Evolutionary conservation across 2,797 vertebrate species (phyloP).

Genomic region (Acipenser oxyrinchus): DNA sequence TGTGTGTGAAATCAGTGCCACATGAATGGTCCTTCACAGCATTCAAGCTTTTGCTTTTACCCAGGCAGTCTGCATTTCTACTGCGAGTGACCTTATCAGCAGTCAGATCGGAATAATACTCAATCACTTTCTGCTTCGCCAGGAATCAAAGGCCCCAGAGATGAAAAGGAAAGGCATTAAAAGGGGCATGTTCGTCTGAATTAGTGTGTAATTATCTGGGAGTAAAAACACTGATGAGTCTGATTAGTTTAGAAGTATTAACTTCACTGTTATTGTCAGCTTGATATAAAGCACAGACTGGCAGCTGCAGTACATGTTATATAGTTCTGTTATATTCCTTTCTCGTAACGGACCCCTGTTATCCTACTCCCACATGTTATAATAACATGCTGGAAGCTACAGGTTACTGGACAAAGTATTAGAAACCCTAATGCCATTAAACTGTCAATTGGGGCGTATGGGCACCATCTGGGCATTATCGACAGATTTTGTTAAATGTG

Average conservation of each 20-base stretch:
- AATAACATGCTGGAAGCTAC: no score
- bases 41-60: no score
- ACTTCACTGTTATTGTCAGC: not conserved
- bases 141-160: constrained; percentile 1
- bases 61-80: not conserved
- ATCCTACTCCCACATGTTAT: no score
- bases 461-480: no score
- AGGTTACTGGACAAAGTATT: no score
- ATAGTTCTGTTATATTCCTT: no score
- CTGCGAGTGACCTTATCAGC: not conserved
- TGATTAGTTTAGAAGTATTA: constrained; percentile 5
- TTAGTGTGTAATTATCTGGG: constrained; percentile 11
- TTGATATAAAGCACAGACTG: not conserved
- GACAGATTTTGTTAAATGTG: no score
- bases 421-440: no score
- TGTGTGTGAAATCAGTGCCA: no score
- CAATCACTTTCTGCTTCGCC: constrained; percentile 13
- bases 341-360: no score
- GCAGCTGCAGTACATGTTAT: not conserved
- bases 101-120: constrained; percentile 1
- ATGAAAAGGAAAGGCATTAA: constrained; percentile 12
- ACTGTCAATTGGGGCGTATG: no score
- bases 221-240: constrained; percentile 9
- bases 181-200: constrained; percentile 10
- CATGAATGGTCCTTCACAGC: no score